A percentile compares a stretch with the other conserved stretches of the same genome.
Evolutionary conservation across 2,888 invertebrate genomes (phyloP).

Genomic region (Belgica antarctica): DNA sequence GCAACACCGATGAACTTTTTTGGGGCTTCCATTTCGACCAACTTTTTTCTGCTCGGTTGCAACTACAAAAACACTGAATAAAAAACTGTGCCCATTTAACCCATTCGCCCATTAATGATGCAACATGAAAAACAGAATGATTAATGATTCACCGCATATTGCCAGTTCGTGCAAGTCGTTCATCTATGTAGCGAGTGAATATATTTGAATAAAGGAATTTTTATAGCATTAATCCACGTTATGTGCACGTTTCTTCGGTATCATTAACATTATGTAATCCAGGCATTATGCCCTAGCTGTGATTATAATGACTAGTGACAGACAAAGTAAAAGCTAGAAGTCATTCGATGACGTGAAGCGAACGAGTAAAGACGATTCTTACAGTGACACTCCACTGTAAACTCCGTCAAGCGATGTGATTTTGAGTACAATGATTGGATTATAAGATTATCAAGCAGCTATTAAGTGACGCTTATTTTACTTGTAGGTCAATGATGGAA

Average conservation of each 20-base stretch:
- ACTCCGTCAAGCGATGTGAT: too few relatives aligned
- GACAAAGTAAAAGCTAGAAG: too few relatives aligned
- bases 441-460: too few relatives aligned
- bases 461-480: too few relatives aligned
- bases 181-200: conserved; percentile 6
- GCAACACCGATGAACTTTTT: too few relatives aligned
- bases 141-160: conserved; percentile 41
- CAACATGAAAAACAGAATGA: conserved; percentile 39
- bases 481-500: too few relatives aligned
- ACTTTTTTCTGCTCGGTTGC: background rate
- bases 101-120: conserved; percentile 43
- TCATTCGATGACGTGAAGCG: too few relatives aligned
- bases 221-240: conserved; percentile 37
- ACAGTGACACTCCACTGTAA: too few relatives aligned
- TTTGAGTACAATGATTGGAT: too few relatives aligned
- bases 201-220: conserved; percentile 13
- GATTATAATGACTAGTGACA: conserved; percentile 25
- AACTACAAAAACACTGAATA: too few relatives aligned
- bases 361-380: too few relatives aligned
- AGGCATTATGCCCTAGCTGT: conserved; percentile 31
- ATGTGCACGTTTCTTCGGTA: conserved; percentile 25
- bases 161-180: conserved; percentile 37
- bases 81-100: conserved; percentile 29
- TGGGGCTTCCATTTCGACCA: background rate
- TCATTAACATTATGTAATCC: conserved; percentile 32